Evolutionary conservation across 2,888 invertebrate genomes (phyloP), one percentile per base, ranked within the genome.

Genomic region (Nesidiocoris tenuis): DNA sequence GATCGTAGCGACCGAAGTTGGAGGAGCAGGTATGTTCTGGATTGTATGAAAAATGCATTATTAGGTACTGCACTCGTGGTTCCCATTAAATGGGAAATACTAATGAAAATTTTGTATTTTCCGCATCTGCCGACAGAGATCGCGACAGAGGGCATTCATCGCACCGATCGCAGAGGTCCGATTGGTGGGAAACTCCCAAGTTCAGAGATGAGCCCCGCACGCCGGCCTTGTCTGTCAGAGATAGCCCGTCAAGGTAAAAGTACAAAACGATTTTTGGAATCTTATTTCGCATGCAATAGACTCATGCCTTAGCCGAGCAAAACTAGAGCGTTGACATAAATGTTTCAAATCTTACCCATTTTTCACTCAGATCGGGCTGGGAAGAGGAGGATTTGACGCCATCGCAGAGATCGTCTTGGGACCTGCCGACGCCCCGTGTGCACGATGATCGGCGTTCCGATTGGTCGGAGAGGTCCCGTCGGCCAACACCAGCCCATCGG

Each of bases 181-280:
- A 39, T 9, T 78, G 76, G 75, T 68, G 65, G 19, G 66, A 74
- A 18, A 71, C 77, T 54, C 80, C 84, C 0, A 86, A 90, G 65
- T 93, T 93, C 82, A 90, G 88, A 82, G 94, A 95, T 85, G 96
- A 95, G 82, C 95, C 96, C 0, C 87, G 87, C 77, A 96, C 96
- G 12, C 96, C 96, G 0, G 89, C 88, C 84, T 87, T 88, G 12
- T 85, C 85, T 81, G 84, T 87, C 0, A 87, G 87, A 82, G 88
- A 88, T 81, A 87, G 88, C 0, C 87, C 90, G 0, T 88, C 88
- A 0, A 84, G 86, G 79, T 84, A 84, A 39, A 81, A 39, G 12
- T 39, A 7, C 39, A n/a, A n/a, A n/a, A n/a, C n/a, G n/a, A n/a
- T n/a, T n/a, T n/a, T n/a, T n/a, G n/a, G n/a, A n/a, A n/a, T n/a